These are phyloP conservation scores for Nomada fucata DNA, from an alignment of 2,888 invertebrate species.

Conservation along the genomic window DNA sequence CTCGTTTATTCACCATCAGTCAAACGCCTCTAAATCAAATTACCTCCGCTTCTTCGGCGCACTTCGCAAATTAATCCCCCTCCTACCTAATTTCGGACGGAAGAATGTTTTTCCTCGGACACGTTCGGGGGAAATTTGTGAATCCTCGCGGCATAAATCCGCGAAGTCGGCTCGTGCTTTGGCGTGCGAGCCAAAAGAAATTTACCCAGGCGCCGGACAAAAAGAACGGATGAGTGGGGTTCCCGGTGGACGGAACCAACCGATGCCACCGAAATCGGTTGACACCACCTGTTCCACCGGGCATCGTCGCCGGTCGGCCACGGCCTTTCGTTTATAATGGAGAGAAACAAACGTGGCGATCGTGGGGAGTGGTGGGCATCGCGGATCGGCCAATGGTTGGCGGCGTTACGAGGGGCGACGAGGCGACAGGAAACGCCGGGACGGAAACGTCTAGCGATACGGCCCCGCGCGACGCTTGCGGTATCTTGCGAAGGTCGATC, in stretches of 20 bases:
- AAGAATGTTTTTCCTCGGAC: background rate
- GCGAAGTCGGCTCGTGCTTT: no score
- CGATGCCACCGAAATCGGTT: slow-evolving; percentile 72
- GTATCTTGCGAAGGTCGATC: slow-evolving; percentile 63
- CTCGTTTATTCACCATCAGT: slow-evolving; percentile 6
- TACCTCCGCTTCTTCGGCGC: background rate
- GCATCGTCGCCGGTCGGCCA: slow-evolving; percentile 56
- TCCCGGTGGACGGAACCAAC: slow-evolving; percentile 42
- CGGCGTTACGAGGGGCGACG: slow-evolving; percentile 17
- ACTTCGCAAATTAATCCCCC: slow-evolving; percentile 10
- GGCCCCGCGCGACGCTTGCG: slow-evolving; percentile 41
- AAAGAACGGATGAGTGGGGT: background rate
- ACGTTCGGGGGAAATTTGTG: background rate
- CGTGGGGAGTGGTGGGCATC: slow-evolving; percentile 13
- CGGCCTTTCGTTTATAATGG: slow-evolving; percentile 60
- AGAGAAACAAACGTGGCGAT: slow-evolving; percentile 48
- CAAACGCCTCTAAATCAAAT: slow-evolving; percentile 17
- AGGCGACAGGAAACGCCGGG: slow-evolving; percentile 58
- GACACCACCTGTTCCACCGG: slow-evolving; percentile 66
- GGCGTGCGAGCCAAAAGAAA: background rate
- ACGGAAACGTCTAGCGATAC: slow-evolving; percentile 61
- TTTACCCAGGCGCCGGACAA: background rate
- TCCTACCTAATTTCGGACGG: background rate
- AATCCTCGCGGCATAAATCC: no score
- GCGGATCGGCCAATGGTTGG: slow-evolving; percentile 25